phyloP scores from a whole-genome alignment of 2,797 vertebrate species.

The Danio kyathit region DNA sequence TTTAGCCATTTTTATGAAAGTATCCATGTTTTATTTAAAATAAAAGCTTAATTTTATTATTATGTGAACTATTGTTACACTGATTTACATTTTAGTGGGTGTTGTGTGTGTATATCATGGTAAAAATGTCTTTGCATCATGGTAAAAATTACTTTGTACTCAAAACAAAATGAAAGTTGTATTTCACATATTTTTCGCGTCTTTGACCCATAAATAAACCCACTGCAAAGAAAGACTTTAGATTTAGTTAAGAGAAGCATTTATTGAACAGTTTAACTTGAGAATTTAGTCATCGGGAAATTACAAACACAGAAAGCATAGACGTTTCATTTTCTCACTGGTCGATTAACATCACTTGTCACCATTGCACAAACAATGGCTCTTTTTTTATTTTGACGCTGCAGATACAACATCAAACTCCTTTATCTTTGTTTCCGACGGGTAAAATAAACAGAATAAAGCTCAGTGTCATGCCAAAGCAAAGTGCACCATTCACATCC shows the following conservation, averaged over 20 bases:
- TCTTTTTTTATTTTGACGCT: background rate
- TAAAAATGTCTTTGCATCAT: too few relatives aligned
- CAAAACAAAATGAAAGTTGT: too few relatives aligned
- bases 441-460: conserved; percentile 41
- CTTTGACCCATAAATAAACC: too few relatives aligned
- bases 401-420: conserved; percentile 1
- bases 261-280: conserved; percentile 77
- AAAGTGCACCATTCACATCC: conserved; percentile 58
- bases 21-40: too few relatives aligned
- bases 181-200: too few relatives aligned
- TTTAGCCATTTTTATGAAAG: too few relatives aligned
- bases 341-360: conserved; percentile 26
- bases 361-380: conserved; percentile 8
- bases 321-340: conserved; percentile 61
- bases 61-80: too few relatives aligned
- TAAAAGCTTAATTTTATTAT: too few relatives aligned
- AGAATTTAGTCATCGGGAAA: conserved; percentile 72
- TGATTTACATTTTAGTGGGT: too few relatives aligned
- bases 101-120: too few relatives aligned
- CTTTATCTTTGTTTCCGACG: conserved; percentile 16
- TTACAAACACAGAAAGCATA: conserved; percentile 73
- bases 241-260: conserved; percentile 70
- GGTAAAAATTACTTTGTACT: too few relatives aligned
- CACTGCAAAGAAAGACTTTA: too few relatives aligned
- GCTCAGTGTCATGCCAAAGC: conserved; percentile 66